Evolutionary conservation across 2,797 vertebrate species (phyloP), one percentile per base, ranked within the genome.

Genomic region (Sebastes itinus): DNA sequence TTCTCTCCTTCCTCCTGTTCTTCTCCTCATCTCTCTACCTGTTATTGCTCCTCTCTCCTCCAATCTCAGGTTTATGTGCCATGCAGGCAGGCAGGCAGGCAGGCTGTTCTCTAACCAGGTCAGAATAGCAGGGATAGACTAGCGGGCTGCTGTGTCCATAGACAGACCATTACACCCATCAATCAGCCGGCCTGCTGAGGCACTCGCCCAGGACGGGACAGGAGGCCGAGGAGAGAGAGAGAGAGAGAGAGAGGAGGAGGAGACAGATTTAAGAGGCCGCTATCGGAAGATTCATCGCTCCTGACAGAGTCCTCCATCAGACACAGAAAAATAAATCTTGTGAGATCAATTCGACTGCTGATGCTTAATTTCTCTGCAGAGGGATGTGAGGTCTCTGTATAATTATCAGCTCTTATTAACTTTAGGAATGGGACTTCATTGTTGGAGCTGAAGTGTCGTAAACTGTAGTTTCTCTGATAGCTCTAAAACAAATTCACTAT

Each of bases 111-210:
- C 74, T 86, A 85, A 80, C 73, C 83, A 67, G 87, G 80, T 77
- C 84, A 80, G 76, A 70, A 35, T 14, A 73, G 77, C 76, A 42
- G 60, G 22, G 58, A 70, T 27, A 78, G 70, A 77, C 78, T 58
- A 79, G 77, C 35, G 14, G 68, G 62, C 69, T 14, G 80, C 68
- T 7, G 67, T 82, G 71, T 85, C 85, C 74, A 68, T 4, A 55
- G 80, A 81, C 88, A 81, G 82, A 70, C 86, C 87, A 86, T 89
- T 86, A 87, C 75, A 77, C 38, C 85, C 86, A 89, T 92, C 89
- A 87, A 88, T 89, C 90, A 89, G 77, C 42, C 12, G 22, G 64
- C 62, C 54, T 2, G 70, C 77, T 23, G 16, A 75, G 75, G 77
- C 78, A 49, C 67, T 80, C 78, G 28, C 55, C 80, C 78, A 49